phyloP scores from a whole-genome alignment of 2,113 vertebrate species.

The Aphelocoma coerulescens region DNA sequence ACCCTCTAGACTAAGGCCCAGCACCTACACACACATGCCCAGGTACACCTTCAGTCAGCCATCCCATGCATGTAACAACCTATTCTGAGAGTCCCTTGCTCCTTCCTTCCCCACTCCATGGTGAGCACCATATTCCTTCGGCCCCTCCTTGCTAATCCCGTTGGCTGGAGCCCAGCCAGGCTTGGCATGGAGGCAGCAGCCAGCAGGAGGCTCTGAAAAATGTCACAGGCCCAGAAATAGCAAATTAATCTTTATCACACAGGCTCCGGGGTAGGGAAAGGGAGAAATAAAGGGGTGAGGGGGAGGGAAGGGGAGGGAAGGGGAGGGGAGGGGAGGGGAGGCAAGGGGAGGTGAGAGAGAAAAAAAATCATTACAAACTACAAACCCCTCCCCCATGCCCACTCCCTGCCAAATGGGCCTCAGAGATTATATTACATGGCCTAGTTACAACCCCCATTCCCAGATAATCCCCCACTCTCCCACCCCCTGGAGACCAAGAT shows the following conservation, averaged over 20 bases:
- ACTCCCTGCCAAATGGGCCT: slow-evolving; percentile 49
- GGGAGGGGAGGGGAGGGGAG: background rate
- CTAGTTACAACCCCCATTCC: slow-evolving; percentile 62
- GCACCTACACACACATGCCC: background rate
- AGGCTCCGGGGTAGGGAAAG: slow-evolving; percentile 54
- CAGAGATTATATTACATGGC: slow-evolving; percentile 61
- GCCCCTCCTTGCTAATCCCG: slow-evolving; percentile 43
- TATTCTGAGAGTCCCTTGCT: background rate
- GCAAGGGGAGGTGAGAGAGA: background rate
- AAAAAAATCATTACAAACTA: slow-evolving; percentile 56
- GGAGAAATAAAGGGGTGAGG: slow-evolving; percentile 15
- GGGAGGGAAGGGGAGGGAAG: background rate
- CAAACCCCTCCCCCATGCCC: slow-evolving; percentile 45
- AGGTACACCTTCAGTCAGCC: background rate
- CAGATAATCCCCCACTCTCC: slow-evolving; percentile 50
- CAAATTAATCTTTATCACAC: slow-evolving; percentile 71
- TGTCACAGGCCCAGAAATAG: slow-evolving; percentile 73
- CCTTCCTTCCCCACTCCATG: slow-evolving; percentile 4
- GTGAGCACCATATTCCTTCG: slow-evolving; percentile 27
- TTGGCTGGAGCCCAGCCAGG: slow-evolving; percentile 59
- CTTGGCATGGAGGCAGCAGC: slow-evolving; percentile 59
- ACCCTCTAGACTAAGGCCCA: background rate
- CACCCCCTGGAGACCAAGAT: background rate
- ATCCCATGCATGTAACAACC: background rate
- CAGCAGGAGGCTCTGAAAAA: slow-evolving; percentile 69